phyloP scores from a whole-genome alignment of 2,888 invertebrate genomes.

The Eumerus sabulonum region DNA sequence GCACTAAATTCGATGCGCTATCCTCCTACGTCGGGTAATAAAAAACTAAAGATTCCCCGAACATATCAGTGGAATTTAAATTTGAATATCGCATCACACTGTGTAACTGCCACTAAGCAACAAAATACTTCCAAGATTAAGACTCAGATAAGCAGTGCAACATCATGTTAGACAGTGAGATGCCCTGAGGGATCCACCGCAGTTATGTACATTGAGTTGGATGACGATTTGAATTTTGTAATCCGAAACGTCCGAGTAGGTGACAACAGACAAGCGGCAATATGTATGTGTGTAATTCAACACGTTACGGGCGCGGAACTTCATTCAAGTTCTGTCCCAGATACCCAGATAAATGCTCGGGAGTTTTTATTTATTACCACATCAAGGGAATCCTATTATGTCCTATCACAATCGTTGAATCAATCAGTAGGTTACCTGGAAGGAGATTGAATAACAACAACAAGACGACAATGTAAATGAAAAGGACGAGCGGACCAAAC shows the following conservation, averaged over 20 bases:
- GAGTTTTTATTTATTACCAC: constrained; percentile 51
- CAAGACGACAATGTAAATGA: constrained; percentile 22
- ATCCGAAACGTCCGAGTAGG: constrained; percentile 36
- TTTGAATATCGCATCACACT: constrained; percentile 11
- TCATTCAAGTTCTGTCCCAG: too few species aligned
- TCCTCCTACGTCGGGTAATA: too few species aligned
- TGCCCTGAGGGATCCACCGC: constrained; percentile 1
- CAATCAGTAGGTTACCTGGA: constrained; percentile 44
- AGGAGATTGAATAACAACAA: constrained; percentile 4
- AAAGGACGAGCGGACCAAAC: constrained; percentile 55
- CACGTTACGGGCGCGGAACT: too few species aligned
- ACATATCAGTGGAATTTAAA: constrained; percentile 30
- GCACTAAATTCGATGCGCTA: constrained; percentile 31
- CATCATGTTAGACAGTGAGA: constrained; percentile 50
- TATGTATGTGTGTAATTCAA: too few species aligned
- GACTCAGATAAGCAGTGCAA: constrained; percentile 35
- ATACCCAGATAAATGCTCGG: constrained; percentile 43
- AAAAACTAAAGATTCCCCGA: constrained; percentile 42
- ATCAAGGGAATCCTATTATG: constrained; percentile 33
- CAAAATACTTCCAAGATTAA: constrained; percentile 23
- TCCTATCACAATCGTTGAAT: constrained; percentile 45
- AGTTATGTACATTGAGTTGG: background rate
- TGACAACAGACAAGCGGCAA: constrained; percentile 1
- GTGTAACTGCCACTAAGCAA: constrained; percentile 25
- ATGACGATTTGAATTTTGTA: constrained; percentile 35